These are phyloP conservation scores for Smutsia gigantea DNA, from an alignment of 2,797 vertebrate species.

Conservation along the genomic window DNA sequence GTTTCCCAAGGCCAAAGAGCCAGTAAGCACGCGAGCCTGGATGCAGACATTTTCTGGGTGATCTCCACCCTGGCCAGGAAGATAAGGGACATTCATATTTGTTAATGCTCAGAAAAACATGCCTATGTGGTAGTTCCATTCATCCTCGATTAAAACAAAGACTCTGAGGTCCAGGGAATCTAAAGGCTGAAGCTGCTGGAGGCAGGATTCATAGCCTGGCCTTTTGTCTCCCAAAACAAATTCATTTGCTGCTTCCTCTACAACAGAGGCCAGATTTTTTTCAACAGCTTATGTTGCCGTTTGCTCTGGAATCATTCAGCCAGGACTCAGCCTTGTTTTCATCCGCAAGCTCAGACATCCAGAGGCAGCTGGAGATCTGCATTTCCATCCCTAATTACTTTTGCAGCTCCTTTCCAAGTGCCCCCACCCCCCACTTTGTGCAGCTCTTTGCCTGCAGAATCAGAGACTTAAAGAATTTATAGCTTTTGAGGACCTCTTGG, in stretches of 20 bases:
- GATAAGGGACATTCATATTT: background rate
- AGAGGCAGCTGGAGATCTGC: constrained; percentile 39
- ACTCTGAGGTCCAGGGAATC: background rate
- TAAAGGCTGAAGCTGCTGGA: background rate
- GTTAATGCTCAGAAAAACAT: background rate
- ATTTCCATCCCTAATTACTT: constrained; percentile 58
- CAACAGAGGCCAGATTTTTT: background rate
- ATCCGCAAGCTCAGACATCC: constrained; percentile 38
- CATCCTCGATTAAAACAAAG: background rate
- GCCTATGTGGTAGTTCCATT: background rate
- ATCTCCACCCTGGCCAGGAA: background rate
- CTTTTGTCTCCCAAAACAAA: background rate
- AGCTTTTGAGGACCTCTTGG: background rate
- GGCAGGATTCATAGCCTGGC: background rate
- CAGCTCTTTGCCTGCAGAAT: background rate
- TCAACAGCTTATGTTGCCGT: background rate
- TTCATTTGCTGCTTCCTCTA: background rate
- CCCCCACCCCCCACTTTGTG: background rate
- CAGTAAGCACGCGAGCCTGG: background rate
- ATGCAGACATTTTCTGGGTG: background rate
- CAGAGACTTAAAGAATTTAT: background rate
- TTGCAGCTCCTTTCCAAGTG: constrained; percentile 20
- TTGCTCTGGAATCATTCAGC: constrained; percentile 27
- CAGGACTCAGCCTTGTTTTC: constrained; percentile 41
- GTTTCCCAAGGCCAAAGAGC: background rate